Conservation (phyloP, 2,888 invertebrate species). For the Oithona nana region DNA sequence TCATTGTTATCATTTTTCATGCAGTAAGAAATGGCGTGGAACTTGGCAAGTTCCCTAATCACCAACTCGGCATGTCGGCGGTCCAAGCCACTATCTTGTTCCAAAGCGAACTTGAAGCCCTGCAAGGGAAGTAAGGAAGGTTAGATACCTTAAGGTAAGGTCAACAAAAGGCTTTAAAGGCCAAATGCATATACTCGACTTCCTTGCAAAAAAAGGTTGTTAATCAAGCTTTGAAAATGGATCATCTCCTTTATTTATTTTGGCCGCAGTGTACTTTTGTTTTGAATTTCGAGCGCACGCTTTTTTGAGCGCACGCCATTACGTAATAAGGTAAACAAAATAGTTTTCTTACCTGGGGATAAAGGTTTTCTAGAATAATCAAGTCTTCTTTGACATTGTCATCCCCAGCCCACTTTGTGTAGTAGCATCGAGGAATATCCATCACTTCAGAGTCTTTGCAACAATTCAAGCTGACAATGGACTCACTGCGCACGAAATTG, state of each 20-base stretch:
- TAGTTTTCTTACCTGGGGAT: constrained; percentile 10
- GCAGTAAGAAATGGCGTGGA: constrained; percentile 16
- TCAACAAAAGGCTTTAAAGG: neutral
- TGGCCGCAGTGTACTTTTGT: neutral
- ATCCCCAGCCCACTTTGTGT: constrained; percentile 16
- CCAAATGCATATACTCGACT: neutral
- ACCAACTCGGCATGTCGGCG: constrained; percentile 15
- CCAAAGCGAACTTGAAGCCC: constrained; percentile 12
- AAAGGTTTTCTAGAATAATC: constrained; percentile 14
- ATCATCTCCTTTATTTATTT: neutral
- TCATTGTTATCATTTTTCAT: constrained; percentile 8
- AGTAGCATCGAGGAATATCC: constrained; percentile 17
- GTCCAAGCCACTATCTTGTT: constrained; percentile 10
- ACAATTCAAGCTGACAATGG: neutral
- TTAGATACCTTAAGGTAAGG: neutral
- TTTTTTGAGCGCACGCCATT: neutral
- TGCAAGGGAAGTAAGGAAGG: neutral
- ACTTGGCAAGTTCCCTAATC: constrained; percentile 15
- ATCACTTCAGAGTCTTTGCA: constrained; percentile 14
- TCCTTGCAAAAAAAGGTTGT: too few species aligned
- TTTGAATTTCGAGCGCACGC: neutral
- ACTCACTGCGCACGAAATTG: constrained; percentile 8
- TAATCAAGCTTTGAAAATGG: too few species aligned
- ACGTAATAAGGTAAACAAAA: too few species aligned
- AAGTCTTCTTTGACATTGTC: constrained; percentile 15